Conservation (phyloP, 2,797 vertebrate genomes). For the Phalanger gymnotis region DNA sequence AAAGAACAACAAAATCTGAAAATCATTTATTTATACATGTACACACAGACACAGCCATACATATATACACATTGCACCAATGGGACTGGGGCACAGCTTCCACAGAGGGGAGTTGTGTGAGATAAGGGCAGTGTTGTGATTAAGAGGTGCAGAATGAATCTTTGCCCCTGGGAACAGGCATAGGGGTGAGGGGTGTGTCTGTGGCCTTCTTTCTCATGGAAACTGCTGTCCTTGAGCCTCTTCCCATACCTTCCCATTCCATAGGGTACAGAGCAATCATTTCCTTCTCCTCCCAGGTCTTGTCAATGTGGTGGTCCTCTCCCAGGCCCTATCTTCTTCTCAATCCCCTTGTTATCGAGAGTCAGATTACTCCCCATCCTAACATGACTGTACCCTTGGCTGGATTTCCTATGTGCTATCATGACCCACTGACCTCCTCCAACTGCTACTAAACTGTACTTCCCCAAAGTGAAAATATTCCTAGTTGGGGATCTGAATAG, state of each 20-base stretch:
- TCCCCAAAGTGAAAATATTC: neutral
- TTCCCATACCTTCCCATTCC: neutral
- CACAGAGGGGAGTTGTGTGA: neutral
- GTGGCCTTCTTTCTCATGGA: neutral
- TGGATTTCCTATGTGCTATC: neutral
- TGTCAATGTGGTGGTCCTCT: neutral
- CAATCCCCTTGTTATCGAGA: neutral
- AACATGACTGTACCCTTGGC: neutral
- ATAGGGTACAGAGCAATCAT: neutral
- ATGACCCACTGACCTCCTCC: neutral
- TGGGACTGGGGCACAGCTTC: neutral
- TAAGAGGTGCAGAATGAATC: neutral
- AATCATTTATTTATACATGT: neutral
- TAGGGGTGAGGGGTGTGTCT: neutral
- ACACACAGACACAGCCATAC: neutral
- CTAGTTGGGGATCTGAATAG: neutral
- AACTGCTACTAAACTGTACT: neutral
- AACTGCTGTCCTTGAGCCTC: neutral
- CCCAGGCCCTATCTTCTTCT: neutral
- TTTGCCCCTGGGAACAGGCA: neutral
- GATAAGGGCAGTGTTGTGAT: neutral
- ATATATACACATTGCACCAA: neutral
- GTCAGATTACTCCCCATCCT: neutral
- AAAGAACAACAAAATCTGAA: neutral
- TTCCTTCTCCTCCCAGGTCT: neutral